phyloP scores from a whole-genome alignment of 2,888 invertebrate genomes.

The Athripsodes cinereus region DNA sequence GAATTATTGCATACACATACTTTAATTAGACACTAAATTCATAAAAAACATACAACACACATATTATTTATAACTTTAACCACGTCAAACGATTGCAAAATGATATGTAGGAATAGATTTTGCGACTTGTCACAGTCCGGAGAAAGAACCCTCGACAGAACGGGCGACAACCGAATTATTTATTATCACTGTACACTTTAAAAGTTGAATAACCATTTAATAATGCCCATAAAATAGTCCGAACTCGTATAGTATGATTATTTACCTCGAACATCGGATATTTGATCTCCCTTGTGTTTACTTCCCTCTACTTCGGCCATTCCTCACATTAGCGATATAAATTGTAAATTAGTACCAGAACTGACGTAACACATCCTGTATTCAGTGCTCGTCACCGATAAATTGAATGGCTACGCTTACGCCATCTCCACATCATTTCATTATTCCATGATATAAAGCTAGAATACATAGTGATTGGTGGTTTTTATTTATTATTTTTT shows the following conservation, averaged over 20 bases:
- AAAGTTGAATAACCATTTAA: constrained; percentile 2
- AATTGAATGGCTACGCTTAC: neutral
- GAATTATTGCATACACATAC: neutral
- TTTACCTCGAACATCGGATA: constrained; percentile 51
- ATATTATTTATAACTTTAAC: constrained; percentile 8
- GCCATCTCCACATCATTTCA: neutral
- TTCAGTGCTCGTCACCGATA: constrained; percentile 24
- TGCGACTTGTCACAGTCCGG: constrained; percentile 2
- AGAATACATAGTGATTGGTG: too few relatives aligned
- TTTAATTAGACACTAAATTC: too few relatives aligned
- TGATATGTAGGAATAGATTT: constrained; percentile 4
- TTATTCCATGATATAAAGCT: neutral
- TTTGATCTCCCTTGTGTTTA: constrained; percentile 44
- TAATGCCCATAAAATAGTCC: constrained; percentile 8
- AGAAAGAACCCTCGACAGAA: constrained; percentile 1
- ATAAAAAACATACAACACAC: neutral
- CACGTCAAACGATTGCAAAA: constrained; percentile 21
- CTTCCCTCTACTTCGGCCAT: constrained; percentile 49
- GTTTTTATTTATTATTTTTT: too few relatives aligned
- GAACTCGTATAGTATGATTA: constrained; percentile 23
- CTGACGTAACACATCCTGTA: constrained; percentile 42
- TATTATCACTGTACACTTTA: neutral
- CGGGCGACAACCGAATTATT: neutral
- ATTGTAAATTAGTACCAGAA: constrained; percentile 42
- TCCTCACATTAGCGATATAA: constrained; percentile 33